phyloP scores from a whole-genome alignment of 2,888 invertebrate species.

The Drosophila trichaetosa region DNA sequence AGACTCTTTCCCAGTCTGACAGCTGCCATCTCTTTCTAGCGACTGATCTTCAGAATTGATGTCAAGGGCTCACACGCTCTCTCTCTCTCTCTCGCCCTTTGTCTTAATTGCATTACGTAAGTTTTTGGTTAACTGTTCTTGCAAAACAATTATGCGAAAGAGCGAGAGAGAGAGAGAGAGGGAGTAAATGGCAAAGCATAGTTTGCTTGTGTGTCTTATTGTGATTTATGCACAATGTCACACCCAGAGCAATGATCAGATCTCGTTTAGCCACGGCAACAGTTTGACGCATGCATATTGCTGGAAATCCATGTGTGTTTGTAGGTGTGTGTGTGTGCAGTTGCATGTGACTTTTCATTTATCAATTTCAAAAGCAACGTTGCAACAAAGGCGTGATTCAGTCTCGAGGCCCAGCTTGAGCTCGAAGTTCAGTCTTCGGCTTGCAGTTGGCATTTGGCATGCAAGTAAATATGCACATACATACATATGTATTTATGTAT shows the following conservation, averaged over 20 bases:
- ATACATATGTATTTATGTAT: neutral
- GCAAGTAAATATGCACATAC: neutral
- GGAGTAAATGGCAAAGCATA: slow-evolving; percentile 17
- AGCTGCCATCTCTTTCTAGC: slow-evolving; percentile 20
- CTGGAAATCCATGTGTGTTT: slow-evolving; percentile 3
- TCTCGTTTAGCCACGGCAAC: slow-evolving; percentile 15
- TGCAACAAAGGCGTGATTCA: slow-evolving; percentile 63
- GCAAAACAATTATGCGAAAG: slow-evolving; percentile 34
- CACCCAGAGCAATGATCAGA: slow-evolving; percentile 35
- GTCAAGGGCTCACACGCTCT: slow-evolving; percentile 60
- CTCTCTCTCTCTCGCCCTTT: slow-evolving; percentile 26
- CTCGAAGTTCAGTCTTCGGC: slow-evolving; percentile 14
- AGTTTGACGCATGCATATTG: slow-evolving; percentile 54
- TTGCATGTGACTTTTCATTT: slow-evolving; percentile 51
- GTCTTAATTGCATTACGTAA: slow-evolving; percentile 71
- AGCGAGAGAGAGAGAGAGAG: neutral
- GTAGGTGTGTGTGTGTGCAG: slow-evolving; percentile 6
- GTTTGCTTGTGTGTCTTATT: slow-evolving; percentile 17
- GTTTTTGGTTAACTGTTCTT: slow-evolving; percentile 46
- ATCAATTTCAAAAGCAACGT: slow-evolving; percentile 57
- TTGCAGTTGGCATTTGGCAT: slow-evolving; percentile 34
- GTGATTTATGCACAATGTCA: slow-evolving; percentile 52
- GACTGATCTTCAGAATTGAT: slow-evolving; percentile 52
- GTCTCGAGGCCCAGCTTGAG: slow-evolving; percentile 29
- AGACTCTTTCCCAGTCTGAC: slow-evolving; percentile 8